A percentile compares a stretch with the other conserved stretches of the same genome.
Conservation (phyloP, 2,797 vertebrate genomes). For the Coilia nasus region DNA sequence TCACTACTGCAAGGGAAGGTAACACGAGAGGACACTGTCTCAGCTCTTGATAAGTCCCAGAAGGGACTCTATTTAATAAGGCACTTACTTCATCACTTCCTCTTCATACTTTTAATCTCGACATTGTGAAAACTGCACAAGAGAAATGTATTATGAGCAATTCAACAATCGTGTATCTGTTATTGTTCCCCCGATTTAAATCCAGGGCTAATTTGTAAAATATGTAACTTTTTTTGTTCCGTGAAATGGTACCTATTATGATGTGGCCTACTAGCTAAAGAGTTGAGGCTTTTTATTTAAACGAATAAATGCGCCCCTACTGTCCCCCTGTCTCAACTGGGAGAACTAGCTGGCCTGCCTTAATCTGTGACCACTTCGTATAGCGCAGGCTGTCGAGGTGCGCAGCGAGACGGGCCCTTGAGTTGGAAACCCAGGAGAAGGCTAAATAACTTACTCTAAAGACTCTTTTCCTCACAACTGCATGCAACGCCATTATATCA, state of each 20-base stretch:
- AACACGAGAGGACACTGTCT: conserved; percentile 17
- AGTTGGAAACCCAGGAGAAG: neutral
- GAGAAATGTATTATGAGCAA: conserved; percentile 17
- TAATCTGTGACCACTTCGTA: neutral
- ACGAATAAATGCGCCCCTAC: neutral
- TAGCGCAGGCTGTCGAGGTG: neutral
- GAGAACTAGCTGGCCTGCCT: neutral
- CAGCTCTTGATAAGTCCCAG: conserved; percentile 5
- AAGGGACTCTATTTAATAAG: conserved; percentile 31
- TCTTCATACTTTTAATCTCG: conserved; percentile 23
- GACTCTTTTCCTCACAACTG: neutral
- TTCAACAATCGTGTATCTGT: conserved; percentile 15
- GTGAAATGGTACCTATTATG: conserved; percentile 25
- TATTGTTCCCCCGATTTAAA: conserved; percentile 30
- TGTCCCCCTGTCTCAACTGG: neutral
- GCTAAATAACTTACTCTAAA: neutral
- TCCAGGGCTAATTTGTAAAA: conserved; percentile 40
- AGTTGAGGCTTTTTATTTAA: conserved; percentile 8
- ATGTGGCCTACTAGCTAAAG: conserved; percentile 11
- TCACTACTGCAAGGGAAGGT: conserved; percentile 14
- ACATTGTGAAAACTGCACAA: conserved; percentile 20
- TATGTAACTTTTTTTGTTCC: conserved; percentile 17
- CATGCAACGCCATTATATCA: neutral
- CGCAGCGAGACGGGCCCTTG: neutral
- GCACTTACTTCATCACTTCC: conserved; percentile 40